Conservation (phyloP, 2,888 invertebrate genomes). For the Phortica magna region DNA sequence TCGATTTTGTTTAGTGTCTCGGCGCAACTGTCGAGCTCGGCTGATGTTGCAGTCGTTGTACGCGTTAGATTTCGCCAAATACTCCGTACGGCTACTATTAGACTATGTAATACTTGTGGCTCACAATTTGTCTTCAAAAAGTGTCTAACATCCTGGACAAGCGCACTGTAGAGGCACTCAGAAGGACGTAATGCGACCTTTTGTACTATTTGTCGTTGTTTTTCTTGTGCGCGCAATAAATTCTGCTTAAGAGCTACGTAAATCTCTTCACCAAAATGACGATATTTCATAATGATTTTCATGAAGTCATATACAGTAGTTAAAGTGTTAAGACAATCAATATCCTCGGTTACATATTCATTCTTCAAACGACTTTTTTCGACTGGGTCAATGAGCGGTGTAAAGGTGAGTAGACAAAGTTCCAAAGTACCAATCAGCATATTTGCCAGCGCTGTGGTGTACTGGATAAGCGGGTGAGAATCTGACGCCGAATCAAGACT, state of each 20-base stretch:
- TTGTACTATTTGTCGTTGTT: conserved; percentile 67
- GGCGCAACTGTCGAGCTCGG: conserved; percentile 52
- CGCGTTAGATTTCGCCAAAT: conserved; percentile 55
- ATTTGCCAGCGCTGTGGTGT: conserved; percentile 60
- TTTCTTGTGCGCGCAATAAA: conserved; percentile 52
- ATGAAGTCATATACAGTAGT: conserved; percentile 80
- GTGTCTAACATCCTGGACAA: conserved; percentile 74
- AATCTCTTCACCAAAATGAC: conserved; percentile 72
- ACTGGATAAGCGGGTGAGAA: conserved; percentile 44
- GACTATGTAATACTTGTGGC: conserved; percentile 60
- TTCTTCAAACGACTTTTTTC: conserved; percentile 87
- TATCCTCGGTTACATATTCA: conserved; percentile 84
- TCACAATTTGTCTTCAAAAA: conserved; percentile 75
- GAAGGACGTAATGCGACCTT: conserved; percentile 74
- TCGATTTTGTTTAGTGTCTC: conserved; percentile 72
- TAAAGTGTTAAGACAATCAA: conserved; percentile 81
- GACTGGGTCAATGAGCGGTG: conserved; percentile 89
- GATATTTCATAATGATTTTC: conserved; percentile 74
- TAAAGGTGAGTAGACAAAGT: conserved; percentile 81
- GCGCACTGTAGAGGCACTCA: conserved; percentile 68
- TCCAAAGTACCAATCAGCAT: conserved; percentile 79
- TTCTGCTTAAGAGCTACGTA: conserved; percentile 58
- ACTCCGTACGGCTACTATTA: conserved; percentile 58
- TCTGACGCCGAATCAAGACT: not conserved
- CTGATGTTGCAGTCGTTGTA: conserved; percentile 38